Evolutionary conservation across 1,140 invertebrate species (phyloP).

Genomic region (Arion vulgaris): DNA sequence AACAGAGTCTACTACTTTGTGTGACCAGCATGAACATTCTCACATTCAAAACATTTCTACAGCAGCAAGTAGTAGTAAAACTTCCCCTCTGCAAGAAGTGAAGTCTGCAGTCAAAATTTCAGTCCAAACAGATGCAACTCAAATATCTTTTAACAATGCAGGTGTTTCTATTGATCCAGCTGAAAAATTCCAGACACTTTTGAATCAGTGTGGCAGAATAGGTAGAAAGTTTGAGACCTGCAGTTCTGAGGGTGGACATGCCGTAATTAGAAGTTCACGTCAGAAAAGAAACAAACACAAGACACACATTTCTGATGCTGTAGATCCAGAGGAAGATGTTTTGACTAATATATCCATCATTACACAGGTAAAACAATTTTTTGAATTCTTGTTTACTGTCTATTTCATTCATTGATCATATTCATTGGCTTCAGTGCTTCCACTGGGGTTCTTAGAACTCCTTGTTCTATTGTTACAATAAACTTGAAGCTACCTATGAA

Average conservation of each 20-base stretch:
- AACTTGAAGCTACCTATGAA: too few relatives aligned
- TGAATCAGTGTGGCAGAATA: background rate
- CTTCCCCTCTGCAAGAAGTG: background rate
- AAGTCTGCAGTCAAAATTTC: background rate
- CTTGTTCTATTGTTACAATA: too few relatives aligned
- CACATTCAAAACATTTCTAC: background rate
- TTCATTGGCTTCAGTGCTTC: too few relatives aligned
- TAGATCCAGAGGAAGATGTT: background rate
- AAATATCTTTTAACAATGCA: background rate
- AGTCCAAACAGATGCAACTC: background rate
- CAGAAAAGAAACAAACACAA: background rate
- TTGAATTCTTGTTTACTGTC: too few relatives aligned
- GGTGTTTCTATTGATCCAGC: background rate
- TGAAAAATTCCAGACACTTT: conserved; percentile 1
- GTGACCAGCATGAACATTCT: background rate
- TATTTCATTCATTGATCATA: too few relatives aligned
- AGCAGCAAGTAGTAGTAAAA: background rate
- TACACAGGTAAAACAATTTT: background rate
- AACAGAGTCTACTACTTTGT: background rate
- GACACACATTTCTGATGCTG: background rate
- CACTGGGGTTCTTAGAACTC: too few relatives aligned
- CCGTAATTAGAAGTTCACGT: background rate
- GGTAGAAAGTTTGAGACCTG: background rate
- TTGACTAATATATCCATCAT: background rate
- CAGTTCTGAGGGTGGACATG: background rate